phyloP scores from a whole-genome alignment of 2,888 invertebrate genomes.

The Dysmachus trigonus region DNA sequence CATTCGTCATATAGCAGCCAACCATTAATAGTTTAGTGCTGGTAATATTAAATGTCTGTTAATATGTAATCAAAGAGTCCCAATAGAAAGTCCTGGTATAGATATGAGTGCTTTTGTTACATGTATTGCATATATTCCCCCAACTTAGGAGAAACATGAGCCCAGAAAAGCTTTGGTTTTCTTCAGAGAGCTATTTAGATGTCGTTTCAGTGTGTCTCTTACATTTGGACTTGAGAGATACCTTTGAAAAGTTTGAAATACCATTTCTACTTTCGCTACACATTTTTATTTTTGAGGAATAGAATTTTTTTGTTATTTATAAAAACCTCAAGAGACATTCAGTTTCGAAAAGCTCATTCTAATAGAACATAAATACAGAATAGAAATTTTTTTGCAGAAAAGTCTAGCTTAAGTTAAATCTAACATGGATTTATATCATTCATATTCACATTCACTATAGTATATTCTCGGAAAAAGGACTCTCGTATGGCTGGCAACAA shows the following conservation, averaged over 20 bases:
- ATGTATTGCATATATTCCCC: background rate
- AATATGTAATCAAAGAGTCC: background rate
- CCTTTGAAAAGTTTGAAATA: background rate
- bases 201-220: background rate
- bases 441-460: background rate
- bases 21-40: background rate
- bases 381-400: background rate
- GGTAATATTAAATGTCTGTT: background rate
- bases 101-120: background rate
- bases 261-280: background rate
- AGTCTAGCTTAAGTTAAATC: background rate
- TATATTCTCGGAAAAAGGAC: background rate
- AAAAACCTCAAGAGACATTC: background rate
- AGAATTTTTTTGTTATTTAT: background rate
- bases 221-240: background rate
- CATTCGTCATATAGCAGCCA: background rate
- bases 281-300: background rate
- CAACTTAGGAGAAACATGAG: background rate
- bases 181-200: background rate
- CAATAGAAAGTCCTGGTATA: background rate
- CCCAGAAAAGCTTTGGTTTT: background rate
- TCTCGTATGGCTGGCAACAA: background rate
- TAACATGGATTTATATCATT: background rate
- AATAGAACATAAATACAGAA: background rate
- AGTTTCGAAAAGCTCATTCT: background rate